Conservation (phyloP, 2,797 vertebrate genomes). For the Podarcis siculus region DNA sequence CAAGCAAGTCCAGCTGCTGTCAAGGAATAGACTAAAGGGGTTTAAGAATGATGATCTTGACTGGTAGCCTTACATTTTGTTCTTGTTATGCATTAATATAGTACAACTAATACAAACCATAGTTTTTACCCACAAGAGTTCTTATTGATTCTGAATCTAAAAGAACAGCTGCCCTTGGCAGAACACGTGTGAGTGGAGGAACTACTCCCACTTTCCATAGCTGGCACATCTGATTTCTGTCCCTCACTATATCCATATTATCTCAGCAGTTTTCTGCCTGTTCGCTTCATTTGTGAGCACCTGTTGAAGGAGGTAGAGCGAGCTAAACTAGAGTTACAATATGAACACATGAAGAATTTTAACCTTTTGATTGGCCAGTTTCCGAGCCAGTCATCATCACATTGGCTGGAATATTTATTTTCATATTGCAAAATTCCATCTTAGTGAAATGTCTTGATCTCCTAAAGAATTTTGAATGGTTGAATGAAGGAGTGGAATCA, state of each 20-base stretch:
- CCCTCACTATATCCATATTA: background rate
- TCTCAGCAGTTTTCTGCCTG: fast-evolving
- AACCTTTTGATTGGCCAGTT: background rate
- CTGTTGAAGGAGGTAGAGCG: background rate
- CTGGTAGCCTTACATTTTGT: no score
- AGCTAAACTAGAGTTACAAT: background rate
- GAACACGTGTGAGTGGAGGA: background rate
- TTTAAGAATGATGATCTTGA: no score
- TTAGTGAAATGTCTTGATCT: conserved; percentile 30
- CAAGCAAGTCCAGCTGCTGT: no score
- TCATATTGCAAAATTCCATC: conserved; percentile 42
- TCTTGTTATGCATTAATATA: no score
- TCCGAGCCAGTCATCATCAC: background rate
- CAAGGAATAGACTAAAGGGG: no score
- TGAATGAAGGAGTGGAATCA: conserved; percentile 48
- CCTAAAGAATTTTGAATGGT: conserved; percentile 37
- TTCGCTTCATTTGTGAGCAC: background rate
- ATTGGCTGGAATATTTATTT: conserved; percentile 17
- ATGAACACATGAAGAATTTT: conserved; percentile 19
- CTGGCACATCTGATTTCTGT: background rate
- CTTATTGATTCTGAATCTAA: no score
- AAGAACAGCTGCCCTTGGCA: no score
- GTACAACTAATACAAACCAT: no score
- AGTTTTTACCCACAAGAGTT: no score
- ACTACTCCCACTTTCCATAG: background rate